Conservation (phyloP, 1,140 invertebrate species). For the Drosophila sp. region DNA sequence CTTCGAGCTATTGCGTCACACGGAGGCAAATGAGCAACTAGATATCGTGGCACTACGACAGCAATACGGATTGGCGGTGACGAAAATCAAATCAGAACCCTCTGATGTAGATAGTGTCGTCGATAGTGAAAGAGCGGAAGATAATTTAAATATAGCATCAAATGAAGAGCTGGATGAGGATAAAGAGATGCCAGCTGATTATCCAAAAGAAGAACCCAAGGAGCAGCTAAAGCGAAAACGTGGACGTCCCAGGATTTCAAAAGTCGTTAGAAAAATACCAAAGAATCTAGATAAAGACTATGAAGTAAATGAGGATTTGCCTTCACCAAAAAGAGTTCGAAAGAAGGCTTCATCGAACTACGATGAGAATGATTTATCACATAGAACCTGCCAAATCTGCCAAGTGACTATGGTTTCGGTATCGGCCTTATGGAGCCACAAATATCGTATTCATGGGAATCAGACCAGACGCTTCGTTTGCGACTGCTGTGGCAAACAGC, state of each 20-base stretch:
- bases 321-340: neutral
- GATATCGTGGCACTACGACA: constrained; percentile 35
- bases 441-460: constrained; percentile 82
- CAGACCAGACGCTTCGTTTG: constrained; percentile 83
- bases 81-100: neutral
- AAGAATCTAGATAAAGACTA: neutral
- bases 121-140: neutral
- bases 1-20: constrained; percentile 58
- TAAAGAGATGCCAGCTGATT: neutral
- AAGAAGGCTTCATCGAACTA: neutral
- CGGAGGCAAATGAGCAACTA: constrained; percentile 34
- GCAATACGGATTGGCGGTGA: constrained; percentile 40
- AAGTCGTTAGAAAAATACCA: neutral
- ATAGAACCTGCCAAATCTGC: constrained; percentile 66
- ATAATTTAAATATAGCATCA: neutral
- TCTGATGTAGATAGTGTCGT: neutral
- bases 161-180: constrained; percentile 1
- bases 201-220: neutral
- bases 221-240: constrained; percentile 24
- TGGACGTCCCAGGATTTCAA: constrained; percentile 36
- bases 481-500: constrained; percentile 83
- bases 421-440: constrained; percentile 68
- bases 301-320: neutral
- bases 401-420: constrained; percentile 65
- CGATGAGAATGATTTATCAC: neutral